Percentiles rank a stretch among this genome's conserved stretches.
phyloP scores from a whole-genome alignment of 1,140 invertebrate genomes.

The Drosophila funebris region DNA sequence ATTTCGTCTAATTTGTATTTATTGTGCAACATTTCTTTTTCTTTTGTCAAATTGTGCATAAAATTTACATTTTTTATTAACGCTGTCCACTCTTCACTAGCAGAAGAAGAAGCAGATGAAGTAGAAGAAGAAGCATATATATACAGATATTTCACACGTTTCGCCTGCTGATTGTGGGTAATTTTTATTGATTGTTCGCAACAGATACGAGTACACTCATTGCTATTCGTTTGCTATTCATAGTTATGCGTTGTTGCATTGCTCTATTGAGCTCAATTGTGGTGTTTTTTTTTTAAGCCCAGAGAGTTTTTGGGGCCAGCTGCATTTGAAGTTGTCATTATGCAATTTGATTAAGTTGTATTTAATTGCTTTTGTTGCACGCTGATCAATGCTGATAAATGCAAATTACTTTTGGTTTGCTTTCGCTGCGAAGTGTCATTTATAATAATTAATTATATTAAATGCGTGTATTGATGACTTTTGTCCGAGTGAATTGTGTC shows the following conservation, averaged over 20 bases:
- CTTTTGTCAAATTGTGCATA: constrained; percentile 64
- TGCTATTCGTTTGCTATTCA: constrained; percentile 4
- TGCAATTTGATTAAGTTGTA: constrained; percentile 76
- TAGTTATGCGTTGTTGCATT: constrained; percentile 7
- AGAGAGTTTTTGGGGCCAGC: not conserved
- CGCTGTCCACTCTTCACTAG: constrained; percentile 22
- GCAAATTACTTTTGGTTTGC: constrained; percentile 66
- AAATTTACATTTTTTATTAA: constrained; percentile 77
- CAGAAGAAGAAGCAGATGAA: not conserved
- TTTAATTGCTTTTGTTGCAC: constrained; percentile 74
- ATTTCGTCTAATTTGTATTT: constrained; percentile 79
- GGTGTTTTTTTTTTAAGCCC: constrained; percentile 31
- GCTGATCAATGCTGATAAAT: constrained; percentile 73
- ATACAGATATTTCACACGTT: constrained; percentile 47
- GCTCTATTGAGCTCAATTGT: constrained; percentile 64
- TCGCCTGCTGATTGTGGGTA: constrained; percentile 46
- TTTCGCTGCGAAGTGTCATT: constrained; percentile 42
- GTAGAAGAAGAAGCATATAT: not conserved
- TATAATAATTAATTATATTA: constrained; percentile 66
- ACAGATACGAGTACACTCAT: constrained; percentile 21
- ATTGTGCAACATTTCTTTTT: constrained; percentile 66
- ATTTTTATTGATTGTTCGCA: constrained; percentile 56
- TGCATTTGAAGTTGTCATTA: constrained; percentile 72
- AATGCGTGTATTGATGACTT: constrained; percentile 34
- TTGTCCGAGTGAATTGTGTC: constrained; percentile 26